phyloP scores from a whole-genome alignment of 2,113 vertebrate genomes.

The Neodon shergylaensis region DNA sequence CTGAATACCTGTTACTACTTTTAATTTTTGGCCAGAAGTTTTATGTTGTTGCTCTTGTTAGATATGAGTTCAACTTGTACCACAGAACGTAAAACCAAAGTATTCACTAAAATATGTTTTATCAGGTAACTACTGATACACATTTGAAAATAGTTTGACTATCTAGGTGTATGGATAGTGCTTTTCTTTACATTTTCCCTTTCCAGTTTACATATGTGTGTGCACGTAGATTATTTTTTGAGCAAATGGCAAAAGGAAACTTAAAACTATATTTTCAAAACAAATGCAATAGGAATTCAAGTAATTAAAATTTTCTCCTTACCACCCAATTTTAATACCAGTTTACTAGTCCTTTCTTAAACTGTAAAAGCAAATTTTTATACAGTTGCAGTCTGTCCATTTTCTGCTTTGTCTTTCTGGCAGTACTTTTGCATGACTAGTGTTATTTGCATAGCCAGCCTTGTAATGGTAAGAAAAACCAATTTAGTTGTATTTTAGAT shows the following conservation, averaged over 20 bases:
- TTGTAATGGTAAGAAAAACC: constrained; percentile 38
- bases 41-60: constrained; percentile 22
- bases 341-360: constrained; percentile 8
- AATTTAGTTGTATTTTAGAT: constrained; percentile 45
- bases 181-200: constrained; percentile 40
- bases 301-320: constrained; percentile 41
- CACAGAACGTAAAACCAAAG: constrained; percentile 17
- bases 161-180: background rate
- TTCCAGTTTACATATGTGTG: background rate
- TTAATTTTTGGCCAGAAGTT: constrained; percentile 59
- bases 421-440: constrained; percentile 7
- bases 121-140: background rate
- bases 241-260: constrained; percentile 4
- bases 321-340: background rate
- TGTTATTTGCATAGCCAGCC: constrained; percentile 45
- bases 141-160: constrained; percentile 52
- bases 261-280: constrained; percentile 48
- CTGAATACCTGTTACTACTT: constrained; percentile 36
- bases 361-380: constrained; percentile 52
- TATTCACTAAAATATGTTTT: constrained; percentile 15
- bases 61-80: background rate
- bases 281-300: background rate
- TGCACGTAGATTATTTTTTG: constrained; percentile 24
- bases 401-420: constrained; percentile 51
- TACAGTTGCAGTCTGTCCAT: constrained; percentile 1